phyloP scores from a whole-genome alignment of 2,113 vertebrate species.

The Ranitomeya variabilis region DNA sequence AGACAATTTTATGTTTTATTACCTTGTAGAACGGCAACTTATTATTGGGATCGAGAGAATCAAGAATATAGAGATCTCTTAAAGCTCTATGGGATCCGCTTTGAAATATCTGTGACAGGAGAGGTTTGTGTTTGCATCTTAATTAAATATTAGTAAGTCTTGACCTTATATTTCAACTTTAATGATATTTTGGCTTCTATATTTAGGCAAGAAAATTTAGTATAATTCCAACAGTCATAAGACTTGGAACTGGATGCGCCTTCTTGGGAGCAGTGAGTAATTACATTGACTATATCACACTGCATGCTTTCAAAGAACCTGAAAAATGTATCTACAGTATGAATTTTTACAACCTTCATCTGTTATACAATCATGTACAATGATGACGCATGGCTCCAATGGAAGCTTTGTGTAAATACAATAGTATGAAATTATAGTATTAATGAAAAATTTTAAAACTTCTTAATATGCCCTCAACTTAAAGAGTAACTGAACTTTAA shows the following conservation, averaged over 20 bases:
- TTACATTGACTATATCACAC: neutral
- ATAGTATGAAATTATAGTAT: no score
- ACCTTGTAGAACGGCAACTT: constrained; percentile 69
- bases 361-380: neutral
- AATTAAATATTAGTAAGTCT: neutral
- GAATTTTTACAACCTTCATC: neutral
- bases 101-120: constrained; percentile 68
- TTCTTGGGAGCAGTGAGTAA: constrained; percentile 73
- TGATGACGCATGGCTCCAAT: neutral
- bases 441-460: no score
- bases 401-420: no score
- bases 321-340: neutral
- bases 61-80: constrained; percentile 68
- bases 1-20: neutral
- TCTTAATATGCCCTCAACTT: no score
- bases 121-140: constrained; percentile 64
- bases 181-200: neutral
- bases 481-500: no score
- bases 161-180: neutral
- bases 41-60: constrained; percentile 63
- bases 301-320: neutral
- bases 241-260: constrained; percentile 65
- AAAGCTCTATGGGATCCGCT: constrained; percentile 74
- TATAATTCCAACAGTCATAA: constrained; percentile 68
- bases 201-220: constrained; percentile 73